Conservation (phyloP, 2,797 vertebrate species). For the Jordanella pulchra region DNA sequence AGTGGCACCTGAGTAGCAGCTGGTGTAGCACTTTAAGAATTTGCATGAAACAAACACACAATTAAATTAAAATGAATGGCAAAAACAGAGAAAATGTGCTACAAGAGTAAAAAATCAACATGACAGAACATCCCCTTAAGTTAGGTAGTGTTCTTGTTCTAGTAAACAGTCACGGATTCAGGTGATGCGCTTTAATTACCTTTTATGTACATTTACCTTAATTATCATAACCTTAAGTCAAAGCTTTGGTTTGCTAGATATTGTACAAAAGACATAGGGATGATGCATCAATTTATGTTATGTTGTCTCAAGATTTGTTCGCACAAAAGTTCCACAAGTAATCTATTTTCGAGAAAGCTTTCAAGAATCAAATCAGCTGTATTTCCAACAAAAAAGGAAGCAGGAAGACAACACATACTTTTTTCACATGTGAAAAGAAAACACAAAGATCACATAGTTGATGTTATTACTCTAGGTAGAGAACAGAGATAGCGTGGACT, state of each 20-base stretch:
- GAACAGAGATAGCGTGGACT: conserved; percentile 54
- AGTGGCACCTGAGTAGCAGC: conserved; percentile 48
- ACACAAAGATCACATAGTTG: conserved; percentile 53
- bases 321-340: conserved; percentile 40
- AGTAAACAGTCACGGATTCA: conserved; percentile 38
- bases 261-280: conserved; percentile 15
- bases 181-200: conserved; percentile 30
- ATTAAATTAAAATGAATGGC: conserved; percentile 51
- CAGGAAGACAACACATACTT: conserved; percentile 42
- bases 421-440: conserved; percentile 35
- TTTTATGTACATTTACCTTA: conserved; percentile 30
- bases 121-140: conserved; percentile 53
- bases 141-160: conserved; percentile 46
- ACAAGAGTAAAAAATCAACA: conserved; percentile 42
- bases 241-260: conserved; percentile 22
- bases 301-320: conserved; percentile 38
- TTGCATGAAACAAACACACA: conserved; percentile 42
- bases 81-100: conserved; percentile 41
- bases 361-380: conserved; percentile 39
- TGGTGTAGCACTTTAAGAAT: conserved; percentile 38
- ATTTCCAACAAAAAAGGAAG: conserved; percentile 40
- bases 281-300: conserved; percentile 25
- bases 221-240: conserved; percentile 17
- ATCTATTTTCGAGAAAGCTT: conserved; percentile 43
- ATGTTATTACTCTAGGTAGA: conserved; percentile 57